Evolutionary conservation across 2,888 invertebrate genomes (phyloP), one percentile per base, ranked within the genome.

Genomic region (Scelioninae gen. 1): DNA sequence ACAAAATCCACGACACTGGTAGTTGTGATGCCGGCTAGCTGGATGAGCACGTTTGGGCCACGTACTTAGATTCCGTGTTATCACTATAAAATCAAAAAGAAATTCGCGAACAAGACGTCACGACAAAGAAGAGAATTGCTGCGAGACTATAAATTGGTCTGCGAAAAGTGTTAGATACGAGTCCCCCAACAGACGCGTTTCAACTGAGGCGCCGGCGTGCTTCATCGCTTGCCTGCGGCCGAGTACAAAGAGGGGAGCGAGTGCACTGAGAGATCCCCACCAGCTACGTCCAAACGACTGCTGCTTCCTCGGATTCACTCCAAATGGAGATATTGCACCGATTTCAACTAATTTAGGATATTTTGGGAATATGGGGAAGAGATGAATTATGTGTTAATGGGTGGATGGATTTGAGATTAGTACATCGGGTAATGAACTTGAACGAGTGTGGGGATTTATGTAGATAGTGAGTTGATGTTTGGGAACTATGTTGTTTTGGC

Each of bases 161-260:
- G 34, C 58, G 3, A 60, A n/a, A 11, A 29, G 31, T 62, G 32
- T 45, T 49, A 86, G 84, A 87, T 75, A 66, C 86, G 16, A 82
- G 68, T 84, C 66, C 84, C 77, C 76, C 86, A 81, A 85, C 85
- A 80, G 88, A 88, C 90, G 89, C 90, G 89, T 86, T 85, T 86
- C 84, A 83, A 91, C 91, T 91, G 90, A 88, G 87, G 91, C 91
- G 91, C 91, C 91, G 91, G 91, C 91, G 91, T 91, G 91, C 88
- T 90, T 89, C 89, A 84, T 84, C 83, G 86, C 86, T 88, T 87
- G 81, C 87, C 76, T 34, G 72, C 51, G 56, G 60, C 55, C 29
- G 29, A 15, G 13, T 45, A 23, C 62, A 60, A 38, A 29, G 58
- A 56, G 56, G 63, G 45, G 62, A 47, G 74, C 68, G 15, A 47